Evolutionary conservation across 2,888 invertebrate species (phyloP), one percentile per base, ranked within the genome.

Genomic region (Malacosoma neustria): DNA sequence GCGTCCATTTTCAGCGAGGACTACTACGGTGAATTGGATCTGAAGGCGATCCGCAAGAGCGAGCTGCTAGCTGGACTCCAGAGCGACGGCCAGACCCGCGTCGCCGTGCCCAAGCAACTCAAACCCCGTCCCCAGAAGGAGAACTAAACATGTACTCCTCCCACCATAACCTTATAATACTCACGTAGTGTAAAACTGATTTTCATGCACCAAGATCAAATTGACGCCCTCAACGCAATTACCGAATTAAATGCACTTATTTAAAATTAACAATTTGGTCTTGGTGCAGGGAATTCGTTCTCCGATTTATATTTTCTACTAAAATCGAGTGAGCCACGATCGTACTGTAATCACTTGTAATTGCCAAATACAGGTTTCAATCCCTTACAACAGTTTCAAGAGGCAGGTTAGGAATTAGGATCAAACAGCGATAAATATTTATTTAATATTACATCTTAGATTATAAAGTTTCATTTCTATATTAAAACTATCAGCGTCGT

Each of bases 31-130:
- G 96, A 96, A 85, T 87, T 96, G 91, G 96, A 96, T 87, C 89
- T 96, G 89, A 96, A 96, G 92, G 90, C 92, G 87, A 94, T 96
- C 91, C 92, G 95, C 87, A 96, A 96, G 91, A 94, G 94, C 87
- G 96, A 96, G 86, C 91, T 95, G 61, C 90, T 94, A 72, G 90
- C 94, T 63, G 95, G 95, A 61, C 88, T 93, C 63, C 89, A 90
- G 62, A 87, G 87, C 70, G 87, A 88, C 58, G 88, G 90, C 58
- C 86, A 87, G 57, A 54, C 73, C 57, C 72, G 72, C 61, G 42
- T 52, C 49, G 62, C 64, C 72, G 58, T 58, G 56, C 67, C 66
- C 70, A 88, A 88, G 75, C 70, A 84, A 55, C 73, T 80, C 68
- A 85, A 84, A 68, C 87, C 88, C 63, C 85, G 87, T 61, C 89